Conservation (phyloP, 2,888 invertebrate genomes). For the Tolmerus cingulatus region DNA sequence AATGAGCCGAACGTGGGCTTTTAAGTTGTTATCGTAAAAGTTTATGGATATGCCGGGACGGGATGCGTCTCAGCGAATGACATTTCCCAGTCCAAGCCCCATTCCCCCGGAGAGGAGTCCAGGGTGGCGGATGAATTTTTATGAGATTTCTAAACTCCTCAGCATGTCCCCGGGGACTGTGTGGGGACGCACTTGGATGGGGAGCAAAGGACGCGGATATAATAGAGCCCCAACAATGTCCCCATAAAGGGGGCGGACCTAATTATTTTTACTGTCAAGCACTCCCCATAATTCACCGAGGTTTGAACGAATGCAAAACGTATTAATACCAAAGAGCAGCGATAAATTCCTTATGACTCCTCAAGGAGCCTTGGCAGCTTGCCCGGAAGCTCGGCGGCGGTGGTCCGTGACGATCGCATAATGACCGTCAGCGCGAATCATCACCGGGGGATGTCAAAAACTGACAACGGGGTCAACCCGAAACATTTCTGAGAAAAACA, state of each 20-base stretch:
- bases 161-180: not conserved
- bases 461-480: conserved; percentile 38
- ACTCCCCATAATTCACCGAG: not conserved
- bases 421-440: conserved; percentile 32
- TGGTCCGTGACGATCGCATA: conserved; percentile 10
- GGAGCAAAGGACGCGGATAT: not conserved
- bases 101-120: not conserved
- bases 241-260: not conserved
- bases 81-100: not conserved
- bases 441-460: conserved; percentile 29
- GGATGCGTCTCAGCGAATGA: conserved; percentile 35
- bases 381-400: not conserved
- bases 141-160: not conserved
- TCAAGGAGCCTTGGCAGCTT: conserved; percentile 15
- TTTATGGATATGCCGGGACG: conserved; percentile 47
- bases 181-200: not conserved
- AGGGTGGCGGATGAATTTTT: conserved; percentile 1
- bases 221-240: not conserved
- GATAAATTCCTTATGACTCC: conserved; percentile 19
- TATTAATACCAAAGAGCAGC: not conserved
- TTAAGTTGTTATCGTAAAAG: conserved; percentile 49
- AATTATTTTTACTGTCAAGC: conserved; percentile 19
- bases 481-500: conserved; percentile 30
- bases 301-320: conserved; percentile 16
- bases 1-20: conserved; percentile 50